Conservation (phyloP, 2,113 vertebrate genomes). For the Sander lucioperca region DNA sequence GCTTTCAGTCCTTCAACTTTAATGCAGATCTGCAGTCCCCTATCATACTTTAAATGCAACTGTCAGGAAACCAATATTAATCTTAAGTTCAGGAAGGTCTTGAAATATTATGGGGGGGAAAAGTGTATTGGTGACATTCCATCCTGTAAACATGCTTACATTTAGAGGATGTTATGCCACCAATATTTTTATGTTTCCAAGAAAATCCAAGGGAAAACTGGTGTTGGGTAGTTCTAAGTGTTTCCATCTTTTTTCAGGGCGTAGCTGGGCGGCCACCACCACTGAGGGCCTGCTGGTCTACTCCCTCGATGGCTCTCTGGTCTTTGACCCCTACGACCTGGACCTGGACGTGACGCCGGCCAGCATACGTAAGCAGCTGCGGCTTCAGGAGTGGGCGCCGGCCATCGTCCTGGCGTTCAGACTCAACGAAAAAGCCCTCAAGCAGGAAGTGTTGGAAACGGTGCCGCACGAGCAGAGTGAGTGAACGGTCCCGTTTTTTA, state of each 20-base stretch:
- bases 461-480: constrained; percentile 90
- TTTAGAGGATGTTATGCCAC: too few relatives aligned
- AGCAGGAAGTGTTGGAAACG: constrained; percentile 90
- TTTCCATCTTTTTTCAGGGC: constrained; percentile 80
- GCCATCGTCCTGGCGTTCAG: constrained; percentile 93
- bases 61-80: background rate
- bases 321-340: constrained; percentile 96
- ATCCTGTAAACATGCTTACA: background rate
- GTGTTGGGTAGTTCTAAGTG: background rate
- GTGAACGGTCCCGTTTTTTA: constrained; percentile 1
- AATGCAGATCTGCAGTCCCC: background rate
- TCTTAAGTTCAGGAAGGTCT: background rate
- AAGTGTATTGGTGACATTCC: background rate
- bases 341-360: constrained; percentile 92
- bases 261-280: constrained; percentile 94
- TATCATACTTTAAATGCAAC: background rate
- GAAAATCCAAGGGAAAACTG: background rate
- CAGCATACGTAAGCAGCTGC: constrained; percentile 86
- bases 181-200: background rate
- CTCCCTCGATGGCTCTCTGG: constrained; percentile 90
- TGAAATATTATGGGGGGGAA: background rate
- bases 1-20: background rate
- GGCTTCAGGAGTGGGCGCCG: constrained; percentile 84
- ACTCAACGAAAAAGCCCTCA: constrained; percentile 91
- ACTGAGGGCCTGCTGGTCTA: constrained; percentile 96